Evolutionary conservation across 2,113 vertebrate species (phyloP).

Genomic region (Marmota flaviventris): DNA sequence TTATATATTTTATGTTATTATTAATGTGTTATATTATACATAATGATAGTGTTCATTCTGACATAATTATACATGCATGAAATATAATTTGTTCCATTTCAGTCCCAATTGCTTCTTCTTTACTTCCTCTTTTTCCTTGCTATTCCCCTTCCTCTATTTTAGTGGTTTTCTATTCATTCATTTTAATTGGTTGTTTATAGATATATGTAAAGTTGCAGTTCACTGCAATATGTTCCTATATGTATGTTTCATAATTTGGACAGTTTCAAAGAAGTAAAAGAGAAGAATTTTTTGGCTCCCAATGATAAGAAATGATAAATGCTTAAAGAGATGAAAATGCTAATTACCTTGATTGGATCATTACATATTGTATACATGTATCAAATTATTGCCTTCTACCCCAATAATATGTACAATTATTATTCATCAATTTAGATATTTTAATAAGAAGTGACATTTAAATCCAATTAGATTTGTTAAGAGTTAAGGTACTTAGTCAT

Average conservation of each 20-base stretch:
- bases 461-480: background rate
- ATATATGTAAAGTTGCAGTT: no score
- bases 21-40: no score
- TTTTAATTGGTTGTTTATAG: no score
- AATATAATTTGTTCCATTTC: no score
- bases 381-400: background rate
- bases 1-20: background rate
- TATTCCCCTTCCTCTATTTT: no score
- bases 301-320: background rate
- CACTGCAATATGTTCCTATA: no score
- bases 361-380: background rate
- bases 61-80: no score
- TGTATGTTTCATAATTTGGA: no score
- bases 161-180: no score
- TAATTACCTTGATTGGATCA: background rate
- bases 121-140: no score
- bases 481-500: conserved; percentile 34
- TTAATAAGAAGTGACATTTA: background rate
- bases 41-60: no score
- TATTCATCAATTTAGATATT: background rate
- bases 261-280: background rate
- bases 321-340: background rate
- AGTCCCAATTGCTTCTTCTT: no score
- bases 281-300: background rate
- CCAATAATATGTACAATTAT: background rate